A percentile compares a stretch with the other conserved stretches of the same genome.
These are phyloP conservation scores for Muraenolepis orangiensis DNA, from an alignment of 2,797 vertebrate species.

Conservation along the genomic window DNA sequence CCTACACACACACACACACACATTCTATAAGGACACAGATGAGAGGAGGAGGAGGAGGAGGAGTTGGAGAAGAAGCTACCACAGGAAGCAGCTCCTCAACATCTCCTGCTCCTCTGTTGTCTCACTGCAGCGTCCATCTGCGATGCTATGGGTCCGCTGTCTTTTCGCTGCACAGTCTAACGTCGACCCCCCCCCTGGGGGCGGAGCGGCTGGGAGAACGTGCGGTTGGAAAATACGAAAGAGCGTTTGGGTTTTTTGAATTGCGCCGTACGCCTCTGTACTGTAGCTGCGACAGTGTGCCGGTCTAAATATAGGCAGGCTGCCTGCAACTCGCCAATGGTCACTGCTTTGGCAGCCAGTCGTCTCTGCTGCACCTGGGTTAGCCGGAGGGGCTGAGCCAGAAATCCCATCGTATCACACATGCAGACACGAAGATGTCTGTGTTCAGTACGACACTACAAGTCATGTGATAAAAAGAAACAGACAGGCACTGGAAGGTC, in stretches of 20 bases:
- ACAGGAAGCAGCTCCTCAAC: background rate
- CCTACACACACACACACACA: background rate
- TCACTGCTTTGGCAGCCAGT: slow-evolving; percentile 42
- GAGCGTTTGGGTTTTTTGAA: slow-evolving; percentile 49
- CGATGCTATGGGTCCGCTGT: too few species aligned
- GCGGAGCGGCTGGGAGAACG: background rate
- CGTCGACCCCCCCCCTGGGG: too few species aligned
- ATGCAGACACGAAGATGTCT: too few species aligned
- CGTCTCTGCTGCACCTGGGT: slow-evolving; percentile 36
- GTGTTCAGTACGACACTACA: background rate
- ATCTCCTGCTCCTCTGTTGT: background rate
- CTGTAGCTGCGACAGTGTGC: slow-evolving; percentile 59
- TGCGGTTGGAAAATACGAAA: background rate
- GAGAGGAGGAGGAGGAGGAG: background rate
- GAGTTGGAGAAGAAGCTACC: background rate
- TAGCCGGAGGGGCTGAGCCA: background rate
- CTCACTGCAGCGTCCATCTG: background rate
- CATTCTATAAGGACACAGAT: background rate
- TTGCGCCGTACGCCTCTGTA: slow-evolving; percentile 46
- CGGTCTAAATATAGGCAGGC: slow-evolving; percentile 72
- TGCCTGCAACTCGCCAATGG: slow-evolving; percentile 57
- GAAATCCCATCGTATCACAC: background rate
- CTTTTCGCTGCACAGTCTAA: too few species aligned
- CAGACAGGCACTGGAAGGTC: background rate
- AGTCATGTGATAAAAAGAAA: background rate